phyloP scores from a whole-genome alignment of 2,888 invertebrate species.

The Oxyscelio sp. region DNA sequence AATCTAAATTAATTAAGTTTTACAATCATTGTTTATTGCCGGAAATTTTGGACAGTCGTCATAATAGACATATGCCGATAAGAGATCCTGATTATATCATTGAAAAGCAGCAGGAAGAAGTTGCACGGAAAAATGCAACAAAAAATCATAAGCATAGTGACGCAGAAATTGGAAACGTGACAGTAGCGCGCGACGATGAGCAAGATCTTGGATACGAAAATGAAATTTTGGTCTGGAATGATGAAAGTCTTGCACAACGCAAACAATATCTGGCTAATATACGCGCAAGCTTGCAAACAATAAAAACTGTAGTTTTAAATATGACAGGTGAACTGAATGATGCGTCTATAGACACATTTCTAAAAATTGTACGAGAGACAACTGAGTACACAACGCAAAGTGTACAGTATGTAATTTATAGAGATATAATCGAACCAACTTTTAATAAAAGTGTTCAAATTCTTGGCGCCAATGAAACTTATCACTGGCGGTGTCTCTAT shows the following conservation, averaged over 20 bases:
- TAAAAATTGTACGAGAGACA: slow-evolving; percentile 26
- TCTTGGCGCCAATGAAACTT: background rate
- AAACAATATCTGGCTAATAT: slow-evolving; percentile 1
- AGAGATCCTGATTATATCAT: slow-evolving; percentile 1
- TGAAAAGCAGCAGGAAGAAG: background rate
- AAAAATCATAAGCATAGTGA: background rate
- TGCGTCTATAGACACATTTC: slow-evolving; percentile 20
- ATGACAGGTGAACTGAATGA: background rate
- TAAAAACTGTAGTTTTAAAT: background rate
- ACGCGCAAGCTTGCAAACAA: background rate
- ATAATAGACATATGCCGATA: background rate
- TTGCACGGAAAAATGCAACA: background rate
- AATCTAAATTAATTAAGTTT: background rate
- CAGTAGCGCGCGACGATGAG: background rate
- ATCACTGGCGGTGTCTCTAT: slow-evolving; percentile 9
- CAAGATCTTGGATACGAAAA: slow-evolving; percentile 4
- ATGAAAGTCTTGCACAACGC: background rate
- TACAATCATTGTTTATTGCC: slow-evolving; percentile 15
- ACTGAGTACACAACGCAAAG: background rate
- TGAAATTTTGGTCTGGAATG: slow-evolving; percentile 11
- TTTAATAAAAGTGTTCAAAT: slow-evolving; percentile 10
- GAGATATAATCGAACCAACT: background rate
- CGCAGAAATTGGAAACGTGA: background rate
- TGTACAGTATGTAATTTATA: slow-evolving; percentile 9
- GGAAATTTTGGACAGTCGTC: slow-evolving; percentile 9